Base-by-base conservation (phyloP, 2,113 vertebrate species). In the Gorsachius goisagi region DNA sequence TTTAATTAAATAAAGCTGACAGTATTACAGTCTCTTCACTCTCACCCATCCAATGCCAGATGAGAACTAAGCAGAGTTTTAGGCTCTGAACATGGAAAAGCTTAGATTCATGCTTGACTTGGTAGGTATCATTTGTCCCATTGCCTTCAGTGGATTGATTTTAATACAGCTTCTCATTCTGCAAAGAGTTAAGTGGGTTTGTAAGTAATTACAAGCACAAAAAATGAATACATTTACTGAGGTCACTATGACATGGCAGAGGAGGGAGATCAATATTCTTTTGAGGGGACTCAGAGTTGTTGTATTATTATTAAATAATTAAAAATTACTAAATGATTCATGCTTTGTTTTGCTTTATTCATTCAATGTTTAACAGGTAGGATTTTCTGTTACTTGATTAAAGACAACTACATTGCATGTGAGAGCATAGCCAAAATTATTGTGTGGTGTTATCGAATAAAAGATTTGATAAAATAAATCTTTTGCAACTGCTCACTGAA, bases 221-320 rank as follows among this genome's bases (percentile, higher is more conserved):
- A 89, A 96, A 85, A 28, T 15, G 10, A 85, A 94, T 76, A 39
- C 26, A 72, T 79, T 90, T 90, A 85, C 71, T 94, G 71, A 90
- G 91, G 88, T 94, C 82, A 89, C 47, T 91, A 49, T 85, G 88
- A 94, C 78, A 93, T 22, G 35, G 11, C 30, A 91, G 30, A 92
- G 35, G 24, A 94, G 33, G 24, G 19, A 93, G 69, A 91, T 82
- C 89, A 93, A 91, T 87, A 87, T 91, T 88, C 73, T 91, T 96
- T 79, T 91, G 73, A 87, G 50, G 7, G 35, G 35, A 59, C 39
- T 63, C 24, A 39, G 33, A 73, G n/a, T 76, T 85, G 33, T 69
- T 73, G 37, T 47, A 94, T 89, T 88, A 89, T 95, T 95, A 82
- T 89, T 95, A 88, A 97, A 97, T 95, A 96, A 97, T 96, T 95